phyloP scores from a whole-genome alignment of 2,113 vertebrate genomes.

The Himantopus leucocephalus region DNA sequence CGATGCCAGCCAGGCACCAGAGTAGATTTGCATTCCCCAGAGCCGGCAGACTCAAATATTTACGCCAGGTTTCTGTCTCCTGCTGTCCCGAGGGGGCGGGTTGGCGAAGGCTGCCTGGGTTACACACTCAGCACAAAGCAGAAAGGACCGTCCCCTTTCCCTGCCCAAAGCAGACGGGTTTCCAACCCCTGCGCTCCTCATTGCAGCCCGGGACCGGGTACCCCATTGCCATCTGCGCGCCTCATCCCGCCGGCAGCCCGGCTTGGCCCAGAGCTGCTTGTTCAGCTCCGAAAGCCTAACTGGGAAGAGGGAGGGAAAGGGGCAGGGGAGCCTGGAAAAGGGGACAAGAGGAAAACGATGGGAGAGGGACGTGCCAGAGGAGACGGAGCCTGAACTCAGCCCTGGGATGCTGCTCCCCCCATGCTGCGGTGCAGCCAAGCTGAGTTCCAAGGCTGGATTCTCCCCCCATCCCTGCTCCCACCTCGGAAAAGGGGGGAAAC shows the following conservation, averaged over 20 bases:
- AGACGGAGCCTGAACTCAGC: neutral
- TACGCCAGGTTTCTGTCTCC: slow-evolving; percentile 43
- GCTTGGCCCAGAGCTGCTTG: slow-evolving; percentile 7
- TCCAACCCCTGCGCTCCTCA: slow-evolving; percentile 8
- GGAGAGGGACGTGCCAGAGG: neutral
- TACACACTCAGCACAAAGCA: neutral
- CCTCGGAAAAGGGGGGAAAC: neutral
- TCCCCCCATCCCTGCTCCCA: neutral
- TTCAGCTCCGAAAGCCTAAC: neutral
- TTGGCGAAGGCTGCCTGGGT: slow-evolving; percentile 27
- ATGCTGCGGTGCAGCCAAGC: neutral
- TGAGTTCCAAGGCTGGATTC: neutral
- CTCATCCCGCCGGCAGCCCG: neutral
- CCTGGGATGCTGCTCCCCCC: neutral
- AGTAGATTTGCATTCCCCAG: slow-evolving; percentile 34
- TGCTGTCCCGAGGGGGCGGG: slow-evolving; percentile 24
- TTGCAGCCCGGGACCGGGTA: neutral
- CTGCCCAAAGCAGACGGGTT: neutral
- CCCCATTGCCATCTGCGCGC: no score
- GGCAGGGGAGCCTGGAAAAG: neutral
- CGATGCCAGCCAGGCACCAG: slow-evolving; percentile 41
- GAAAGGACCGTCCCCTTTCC: slow-evolving; percentile 16
- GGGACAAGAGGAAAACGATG: neutral
- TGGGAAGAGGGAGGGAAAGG: neutral
- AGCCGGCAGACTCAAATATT: slow-evolving; percentile 60